phyloP scores from a whole-genome alignment of 2,113 vertebrate genomes.

The Lepidothrix coronata region DNA sequence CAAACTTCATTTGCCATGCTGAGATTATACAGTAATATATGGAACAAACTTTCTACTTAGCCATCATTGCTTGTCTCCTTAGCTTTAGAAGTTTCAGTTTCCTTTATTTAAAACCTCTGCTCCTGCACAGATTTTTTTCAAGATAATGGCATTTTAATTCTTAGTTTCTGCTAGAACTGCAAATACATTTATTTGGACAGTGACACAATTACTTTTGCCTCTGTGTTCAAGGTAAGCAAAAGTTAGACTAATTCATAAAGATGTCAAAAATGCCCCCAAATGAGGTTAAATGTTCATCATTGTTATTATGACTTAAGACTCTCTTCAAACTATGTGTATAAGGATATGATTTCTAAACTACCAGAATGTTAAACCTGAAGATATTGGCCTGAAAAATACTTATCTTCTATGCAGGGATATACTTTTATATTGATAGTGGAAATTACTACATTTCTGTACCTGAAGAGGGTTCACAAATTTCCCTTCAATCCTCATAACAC shows the following conservation, averaged over 20 bases:
- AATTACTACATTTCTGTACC: conserved; percentile 71
- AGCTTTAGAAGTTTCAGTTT: background rate
- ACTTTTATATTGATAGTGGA: background rate
- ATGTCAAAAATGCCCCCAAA: background rate
- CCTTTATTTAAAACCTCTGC: background rate
- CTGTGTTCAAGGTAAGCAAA: background rate
- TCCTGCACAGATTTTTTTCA: background rate
- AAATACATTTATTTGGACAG: background rate
- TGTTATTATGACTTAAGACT: background rate
- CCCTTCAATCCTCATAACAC: conserved; percentile 88
- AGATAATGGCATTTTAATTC: background rate
- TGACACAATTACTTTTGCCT: background rate
- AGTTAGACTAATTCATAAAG: background rate
- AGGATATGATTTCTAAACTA: background rate
- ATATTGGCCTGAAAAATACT: background rate
- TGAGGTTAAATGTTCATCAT: background rate
- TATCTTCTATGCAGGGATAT: background rate
- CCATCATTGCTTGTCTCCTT: background rate
- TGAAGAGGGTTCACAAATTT: conserved; percentile 92
- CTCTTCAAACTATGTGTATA: background rate
- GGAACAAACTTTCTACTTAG: background rate
- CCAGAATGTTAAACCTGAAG: background rate
- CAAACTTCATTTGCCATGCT: background rate
- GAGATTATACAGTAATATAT: background rate
- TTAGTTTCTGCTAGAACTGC: background rate